Evolutionary conservation across 1,140 invertebrate genomes (phyloP).

Genomic region (Drosophila gunungcola): DNA sequence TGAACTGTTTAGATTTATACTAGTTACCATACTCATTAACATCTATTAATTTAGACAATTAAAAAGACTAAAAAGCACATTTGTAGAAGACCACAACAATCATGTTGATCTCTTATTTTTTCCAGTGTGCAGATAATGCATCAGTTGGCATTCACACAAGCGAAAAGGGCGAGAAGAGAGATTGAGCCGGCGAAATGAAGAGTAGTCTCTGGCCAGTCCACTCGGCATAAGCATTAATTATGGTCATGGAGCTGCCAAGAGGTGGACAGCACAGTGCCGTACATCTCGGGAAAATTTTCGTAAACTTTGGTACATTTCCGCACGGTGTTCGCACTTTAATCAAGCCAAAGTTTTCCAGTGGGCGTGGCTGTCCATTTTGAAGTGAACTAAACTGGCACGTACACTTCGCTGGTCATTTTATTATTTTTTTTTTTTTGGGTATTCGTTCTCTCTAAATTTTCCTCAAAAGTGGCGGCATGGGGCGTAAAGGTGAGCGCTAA

Average conservation of each 20-base stretch:
- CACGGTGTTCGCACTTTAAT: conserved; percentile 48
- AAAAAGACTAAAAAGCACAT: no score
- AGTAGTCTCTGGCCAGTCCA: conserved; percentile 23
- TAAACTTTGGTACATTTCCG: conserved; percentile 10
- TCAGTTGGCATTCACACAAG: conserved; percentile 18
- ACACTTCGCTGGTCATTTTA: conserved; percentile 16
- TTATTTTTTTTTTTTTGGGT: conserved; percentile 1
- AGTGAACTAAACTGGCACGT: conserved; percentile 37
- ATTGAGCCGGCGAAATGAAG: conserved; percentile 19
- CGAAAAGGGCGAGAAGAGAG: background rate
- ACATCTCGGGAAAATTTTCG: conserved; percentile 18
- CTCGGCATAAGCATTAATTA: conserved; percentile 66
- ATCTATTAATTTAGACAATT: no score
- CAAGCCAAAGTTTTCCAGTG: conserved; percentile 26
- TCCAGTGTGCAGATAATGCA: conserved; percentile 23
- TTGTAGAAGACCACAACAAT: no score
- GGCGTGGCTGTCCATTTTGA: conserved; percentile 45
- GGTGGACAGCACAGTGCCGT: conserved; percentile 17
- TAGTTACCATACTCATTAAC: no score
- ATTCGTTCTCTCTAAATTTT: background rate
- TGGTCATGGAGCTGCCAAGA: conserved; percentile 14
- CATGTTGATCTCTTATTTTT: background rate
- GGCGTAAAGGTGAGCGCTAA: conserved; percentile 24
- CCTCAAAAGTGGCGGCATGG: conserved; percentile 1
- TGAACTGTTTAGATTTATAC: no score